Percentiles rank a stretch among this genome's conserved stretches.
Evolutionary conservation across 1,140 invertebrate genomes (phyloP).

Genomic region (Danaus plexippus): DNA sequence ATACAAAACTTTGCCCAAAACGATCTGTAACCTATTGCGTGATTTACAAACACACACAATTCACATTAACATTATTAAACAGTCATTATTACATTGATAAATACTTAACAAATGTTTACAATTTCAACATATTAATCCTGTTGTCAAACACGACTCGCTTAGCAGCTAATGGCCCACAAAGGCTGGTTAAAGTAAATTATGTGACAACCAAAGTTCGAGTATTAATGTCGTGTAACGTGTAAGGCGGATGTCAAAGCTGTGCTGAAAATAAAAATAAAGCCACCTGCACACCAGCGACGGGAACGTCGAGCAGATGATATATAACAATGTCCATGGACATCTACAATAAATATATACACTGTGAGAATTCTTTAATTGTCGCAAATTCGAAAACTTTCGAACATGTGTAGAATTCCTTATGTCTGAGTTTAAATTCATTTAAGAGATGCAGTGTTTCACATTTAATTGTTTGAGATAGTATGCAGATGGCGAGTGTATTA

Average conservation of each 20-base stretch:
- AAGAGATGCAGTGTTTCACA: slow-evolving; percentile 34
- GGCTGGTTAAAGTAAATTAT: slow-evolving; percentile 58
- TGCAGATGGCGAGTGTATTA: slow-evolving; percentile 65
- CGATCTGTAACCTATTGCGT: too few relatives aligned
- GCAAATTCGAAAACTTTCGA: slow-evolving; percentile 9
- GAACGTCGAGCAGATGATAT: background rate
- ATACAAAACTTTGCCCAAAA: too few relatives aligned
- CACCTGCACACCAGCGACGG: slow-evolving; percentile 28
- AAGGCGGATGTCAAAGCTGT: slow-evolving; percentile 62
- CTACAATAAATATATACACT: background rate
- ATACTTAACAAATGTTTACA: slow-evolving; percentile 21
- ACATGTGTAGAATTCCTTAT: slow-evolving; percentile 22
- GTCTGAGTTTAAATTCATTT: slow-evolving; percentile 47
- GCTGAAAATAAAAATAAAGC: slow-evolving; percentile 55
- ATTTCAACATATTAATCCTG: slow-evolving; percentile 57
- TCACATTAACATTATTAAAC: too few relatives aligned
- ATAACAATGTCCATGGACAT: background rate
- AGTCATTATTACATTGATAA: too few relatives aligned
- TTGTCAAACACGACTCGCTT: slow-evolving; percentile 57
- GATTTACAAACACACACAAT: too few relatives aligned
- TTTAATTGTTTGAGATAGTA: slow-evolving; percentile 65
- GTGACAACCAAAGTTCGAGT: slow-evolving; percentile 60
- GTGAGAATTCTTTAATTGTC: background rate
- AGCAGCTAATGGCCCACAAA: slow-evolving; percentile 67
- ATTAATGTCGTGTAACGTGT: slow-evolving; percentile 69